Evolutionary conservation across 2,797 vertebrate genomes (phyloP).

Genomic region (Poecilia wingei): DNA sequence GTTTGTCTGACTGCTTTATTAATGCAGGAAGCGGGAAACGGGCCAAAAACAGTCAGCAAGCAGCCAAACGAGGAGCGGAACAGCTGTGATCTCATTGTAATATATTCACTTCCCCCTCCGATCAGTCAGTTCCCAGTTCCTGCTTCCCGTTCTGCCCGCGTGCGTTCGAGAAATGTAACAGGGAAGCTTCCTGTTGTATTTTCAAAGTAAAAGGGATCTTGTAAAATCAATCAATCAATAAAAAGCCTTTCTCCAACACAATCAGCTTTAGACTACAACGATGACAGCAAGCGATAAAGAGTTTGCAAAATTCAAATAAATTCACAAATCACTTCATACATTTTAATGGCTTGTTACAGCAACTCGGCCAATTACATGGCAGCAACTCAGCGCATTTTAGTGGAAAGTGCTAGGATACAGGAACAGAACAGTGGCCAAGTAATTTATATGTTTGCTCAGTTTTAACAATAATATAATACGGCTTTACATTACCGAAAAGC

Average conservation of each 20-base stretch:
- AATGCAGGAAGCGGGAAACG: conserved; percentile 29
- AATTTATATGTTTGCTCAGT: neutral
- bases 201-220: conserved; percentile 52
- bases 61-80: conserved; percentile 33
- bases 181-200: neutral
- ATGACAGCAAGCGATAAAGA: neutral
- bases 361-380: neutral
- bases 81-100: conserved; percentile 61
- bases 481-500: neutral
- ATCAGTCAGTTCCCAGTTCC: conserved; percentile 58
- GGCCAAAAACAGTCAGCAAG: conserved; percentile 30
- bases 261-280: neutral
- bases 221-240: neutral
- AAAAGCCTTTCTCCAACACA: neutral
- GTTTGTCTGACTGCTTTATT: conserved; percentile 50
- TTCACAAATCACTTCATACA: neutral
- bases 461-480: neutral
- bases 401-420: neutral
- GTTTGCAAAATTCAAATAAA: neutral
- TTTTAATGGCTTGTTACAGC: too few relatives aligned
- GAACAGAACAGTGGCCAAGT: neutral
- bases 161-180: neutral
- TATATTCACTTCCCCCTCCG: neutral
- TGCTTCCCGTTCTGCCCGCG: conserved; percentile 48
- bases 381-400: neutral